Evolutionary conservation across 2,888 invertebrate species (phyloP).

Genomic region (Lithophane socia): DNA sequence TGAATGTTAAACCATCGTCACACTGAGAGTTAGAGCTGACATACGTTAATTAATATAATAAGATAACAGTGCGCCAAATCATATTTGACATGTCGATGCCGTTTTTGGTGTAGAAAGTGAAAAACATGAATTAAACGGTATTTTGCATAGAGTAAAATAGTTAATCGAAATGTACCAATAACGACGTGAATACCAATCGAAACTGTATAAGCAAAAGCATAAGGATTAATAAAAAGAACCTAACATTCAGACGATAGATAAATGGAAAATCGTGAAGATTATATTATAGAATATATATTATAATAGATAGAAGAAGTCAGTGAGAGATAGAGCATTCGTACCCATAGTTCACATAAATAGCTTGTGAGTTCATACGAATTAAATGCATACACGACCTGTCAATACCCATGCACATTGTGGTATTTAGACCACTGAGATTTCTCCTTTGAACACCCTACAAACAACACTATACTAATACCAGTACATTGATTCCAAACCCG

Average conservation of each 20-base stretch:
- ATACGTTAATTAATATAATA: neutral
- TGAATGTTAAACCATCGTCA: neutral
- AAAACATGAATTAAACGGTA: neutral
- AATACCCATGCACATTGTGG: neutral
- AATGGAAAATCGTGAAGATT: neutral
- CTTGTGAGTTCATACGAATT: neutral
- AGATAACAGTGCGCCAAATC: neutral
- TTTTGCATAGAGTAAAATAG: too few relatives aligned
- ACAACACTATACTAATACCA: neutral
- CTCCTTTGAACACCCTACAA: neutral
- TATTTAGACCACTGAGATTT: neutral
- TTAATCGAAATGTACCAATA: neutral
- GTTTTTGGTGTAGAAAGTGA: neutral
- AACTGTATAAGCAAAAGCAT: neutral
- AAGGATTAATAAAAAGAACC: neutral
- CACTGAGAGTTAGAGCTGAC: neutral
- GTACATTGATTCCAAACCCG: slow-evolving; percentile 7
- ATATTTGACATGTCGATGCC: too few relatives aligned
- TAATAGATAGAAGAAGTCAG: too few relatives aligned
- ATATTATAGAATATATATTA: too few relatives aligned
- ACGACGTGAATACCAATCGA: neutral
- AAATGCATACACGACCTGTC: neutral
- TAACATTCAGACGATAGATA: too few relatives aligned
- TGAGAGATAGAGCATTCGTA: neutral
- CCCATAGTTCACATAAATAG: neutral